phyloP scores from a whole-genome alignment of 2,797 vertebrate species.

The Nannoperca obscura region DNA sequence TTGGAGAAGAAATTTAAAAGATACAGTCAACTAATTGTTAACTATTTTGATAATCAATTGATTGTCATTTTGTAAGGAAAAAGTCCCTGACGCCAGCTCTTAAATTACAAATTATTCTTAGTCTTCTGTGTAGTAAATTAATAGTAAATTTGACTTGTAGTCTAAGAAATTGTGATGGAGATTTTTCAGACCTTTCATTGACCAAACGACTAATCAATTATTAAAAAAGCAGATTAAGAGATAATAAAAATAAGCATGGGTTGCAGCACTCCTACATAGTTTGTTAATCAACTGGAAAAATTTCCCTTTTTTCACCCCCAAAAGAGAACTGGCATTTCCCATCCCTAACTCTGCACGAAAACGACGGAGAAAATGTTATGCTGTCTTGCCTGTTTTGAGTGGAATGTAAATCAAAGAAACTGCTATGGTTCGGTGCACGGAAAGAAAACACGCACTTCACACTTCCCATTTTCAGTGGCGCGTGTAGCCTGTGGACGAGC shows the following conservation, averaged over 20 bases:
- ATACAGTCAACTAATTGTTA: not conserved
- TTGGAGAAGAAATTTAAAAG: not conserved
- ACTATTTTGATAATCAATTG: not conserved
- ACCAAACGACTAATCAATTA: not conserved
- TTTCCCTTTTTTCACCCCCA: slow-evolving; percentile 6
- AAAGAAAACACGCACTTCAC: slow-evolving; percentile 20
- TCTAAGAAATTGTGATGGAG: not conserved
- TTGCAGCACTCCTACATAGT: not conserved
- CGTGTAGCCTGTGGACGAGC: slow-evolving; percentile 18
- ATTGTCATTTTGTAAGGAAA: not conserved
- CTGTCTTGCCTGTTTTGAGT: slow-evolving; percentile 29
- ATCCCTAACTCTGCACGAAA: slow-evolving; percentile 29
- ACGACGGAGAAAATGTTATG: slow-evolving; percentile 27
- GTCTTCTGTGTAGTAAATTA: not conserved
- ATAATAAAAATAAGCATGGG: not conserved
- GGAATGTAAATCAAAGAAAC: slow-evolving; percentile 57
- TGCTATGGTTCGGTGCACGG: slow-evolving; percentile 18
- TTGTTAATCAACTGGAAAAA: slow-evolving; percentile 20
- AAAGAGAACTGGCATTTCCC: slow-evolving; percentile 41
- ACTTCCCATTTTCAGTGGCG: slow-evolving; percentile 25
- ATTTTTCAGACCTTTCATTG: not conserved
- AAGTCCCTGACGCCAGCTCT: not conserved
- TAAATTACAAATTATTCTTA: not conserved
- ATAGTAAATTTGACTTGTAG: not conserved
- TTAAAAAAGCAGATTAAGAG: not conserved